A percentile compares a stretch with the other conserved stretches of the same genome.
These are phyloP conservation scores for Rhyacophila evoluta DNA, from an alignment of 2,888 invertebrate genomes.

Conservation along the genomic window DNA sequence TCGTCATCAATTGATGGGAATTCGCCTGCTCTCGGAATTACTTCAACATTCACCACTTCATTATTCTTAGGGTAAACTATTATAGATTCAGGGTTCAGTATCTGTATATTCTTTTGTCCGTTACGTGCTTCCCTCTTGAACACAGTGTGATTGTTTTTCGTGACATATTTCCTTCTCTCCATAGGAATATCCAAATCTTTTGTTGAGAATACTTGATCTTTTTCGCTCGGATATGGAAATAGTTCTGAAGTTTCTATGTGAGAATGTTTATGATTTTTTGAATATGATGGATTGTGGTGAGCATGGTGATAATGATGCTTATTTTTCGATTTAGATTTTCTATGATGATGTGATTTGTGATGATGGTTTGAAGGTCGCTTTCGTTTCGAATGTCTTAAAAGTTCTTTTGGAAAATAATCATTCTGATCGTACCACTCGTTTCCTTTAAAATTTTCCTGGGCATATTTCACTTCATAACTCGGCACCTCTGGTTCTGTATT, in stretches of 20 bases:
- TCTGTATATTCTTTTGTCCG: slow-evolving; percentile 63
- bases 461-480: slow-evolving; percentile 48
- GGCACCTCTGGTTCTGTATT: slow-evolving; percentile 10
- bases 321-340: slow-evolving; percentile 25
- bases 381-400: slow-evolving; percentile 38
- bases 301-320: slow-evolving; percentile 11
- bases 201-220: slow-evolving; percentile 31
- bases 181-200: not conserved
- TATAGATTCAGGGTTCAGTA: slow-evolving; percentile 55
- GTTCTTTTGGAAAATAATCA: slow-evolving; percentile 47
- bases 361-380: not conserved
- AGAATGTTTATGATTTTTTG: slow-evolving; percentile 6
- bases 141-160: slow-evolving; percentile 33
- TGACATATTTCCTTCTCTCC: not conserved
- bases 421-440: slow-evolving; percentile 52
- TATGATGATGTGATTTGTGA: not conserved
- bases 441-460: slow-evolving; percentile 51
- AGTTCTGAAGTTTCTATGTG: slow-evolving; percentile 34
- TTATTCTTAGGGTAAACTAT: slow-evolving; percentile 44
- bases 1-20: slow-evolving; percentile 25
- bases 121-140: slow-evolving; percentile 54
- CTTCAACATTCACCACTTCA: slow-evolving; percentile 60
- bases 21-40: slow-evolving; percentile 60
- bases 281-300: slow-evolving; percentile 6
- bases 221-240: slow-evolving; percentile 47